Evolutionary conservation across 2,888 invertebrate species (phyloP), one percentile per base, ranked within the genome.

Genomic region (Subacronicta megacephala): DNA sequence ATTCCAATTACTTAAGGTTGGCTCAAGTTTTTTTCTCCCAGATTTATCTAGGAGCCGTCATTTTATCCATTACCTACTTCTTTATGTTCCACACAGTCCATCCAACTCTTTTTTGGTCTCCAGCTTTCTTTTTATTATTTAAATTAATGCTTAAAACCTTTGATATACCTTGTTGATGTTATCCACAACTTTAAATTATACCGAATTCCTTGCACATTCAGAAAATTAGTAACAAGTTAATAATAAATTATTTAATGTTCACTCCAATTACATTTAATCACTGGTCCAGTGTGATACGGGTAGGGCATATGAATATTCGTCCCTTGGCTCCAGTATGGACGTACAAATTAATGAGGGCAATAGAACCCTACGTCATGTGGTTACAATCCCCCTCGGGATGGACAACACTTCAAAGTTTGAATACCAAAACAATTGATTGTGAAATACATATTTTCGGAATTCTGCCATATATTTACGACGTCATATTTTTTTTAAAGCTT

Each of bases 181-280:
- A 3, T 10, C 41, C 10, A 41, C 2, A 10, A 10, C 15, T 13
- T 13, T 23, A 42, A 36, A 10, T 16, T 18, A 4, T 4, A 46
- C 20, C 41, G 7, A 50, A 31, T 12, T 44, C 6, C 44, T n/a
- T 17, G 13, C 7, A 55, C 23, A 62, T 41, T 33, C 17, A 12
- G 1, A 16, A 42, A 45, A 23, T 43, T 23, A 17, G 15, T 45
- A 31, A 36, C 36, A 44, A 42, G 7, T 38, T 31, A n/a, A 53
- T 31, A 42, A 46, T 17, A 23, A 43, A 51, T 51, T 42, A 54
- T 38, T 50, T 38, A 63, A 66, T 59, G 29, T 16, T 44, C 40
- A 58, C 50, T 43, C 26, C 65, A 66, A 72, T 69, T 66, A 59
- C 42, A 36, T 49, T 66, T 69, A 58, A 69, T 60, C 33, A 72